Evolutionary conservation across 2,113 vertebrate species (phyloP).

Genomic region (Toxotes jaculatrix): DNA sequence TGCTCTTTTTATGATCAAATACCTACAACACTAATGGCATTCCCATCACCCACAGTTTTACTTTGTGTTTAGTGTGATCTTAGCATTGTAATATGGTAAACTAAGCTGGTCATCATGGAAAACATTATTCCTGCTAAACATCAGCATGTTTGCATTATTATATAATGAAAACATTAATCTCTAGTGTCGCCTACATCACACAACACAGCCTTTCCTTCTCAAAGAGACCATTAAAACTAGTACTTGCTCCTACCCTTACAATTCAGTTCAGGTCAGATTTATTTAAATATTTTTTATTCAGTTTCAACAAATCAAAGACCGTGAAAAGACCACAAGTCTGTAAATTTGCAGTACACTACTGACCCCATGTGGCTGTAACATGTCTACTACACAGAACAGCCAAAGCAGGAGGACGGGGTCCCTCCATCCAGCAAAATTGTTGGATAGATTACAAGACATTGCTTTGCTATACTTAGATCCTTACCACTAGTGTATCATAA

Average conservation of each 20-base stretch:
- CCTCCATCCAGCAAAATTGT: no score
- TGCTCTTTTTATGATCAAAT: background rate
- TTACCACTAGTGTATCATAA: no score
- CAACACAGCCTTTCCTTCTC: background rate
- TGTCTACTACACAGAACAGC: background rate
- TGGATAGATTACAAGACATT: no score
- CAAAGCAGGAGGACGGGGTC: no score
- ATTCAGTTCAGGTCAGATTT: background rate
- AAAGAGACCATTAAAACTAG: background rate
- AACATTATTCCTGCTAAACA: background rate
- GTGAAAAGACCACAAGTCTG: background rate
- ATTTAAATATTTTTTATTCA: background rate
- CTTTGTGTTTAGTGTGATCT: background rate
- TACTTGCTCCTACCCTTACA: no score
- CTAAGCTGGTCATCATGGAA: no score
- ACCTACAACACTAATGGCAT: background rate
- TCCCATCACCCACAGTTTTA: no score
- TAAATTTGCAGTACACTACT: constrained; percentile 4
- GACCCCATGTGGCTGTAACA: constrained; percentile 27
- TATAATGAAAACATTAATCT: background rate
- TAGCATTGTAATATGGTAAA: background rate
- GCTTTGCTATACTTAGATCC: no score
- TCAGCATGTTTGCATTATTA: background rate
- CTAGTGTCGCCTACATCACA: background rate
- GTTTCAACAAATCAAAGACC: constrained; percentile 2